Percentiles rank a stretch among this genome's conserved stretches.
Evolutionary conservation across 37 sponge, comb jelly and placozoan genomes (phyloP).

Genomic region (Petrosia ficiformis): DNA sequence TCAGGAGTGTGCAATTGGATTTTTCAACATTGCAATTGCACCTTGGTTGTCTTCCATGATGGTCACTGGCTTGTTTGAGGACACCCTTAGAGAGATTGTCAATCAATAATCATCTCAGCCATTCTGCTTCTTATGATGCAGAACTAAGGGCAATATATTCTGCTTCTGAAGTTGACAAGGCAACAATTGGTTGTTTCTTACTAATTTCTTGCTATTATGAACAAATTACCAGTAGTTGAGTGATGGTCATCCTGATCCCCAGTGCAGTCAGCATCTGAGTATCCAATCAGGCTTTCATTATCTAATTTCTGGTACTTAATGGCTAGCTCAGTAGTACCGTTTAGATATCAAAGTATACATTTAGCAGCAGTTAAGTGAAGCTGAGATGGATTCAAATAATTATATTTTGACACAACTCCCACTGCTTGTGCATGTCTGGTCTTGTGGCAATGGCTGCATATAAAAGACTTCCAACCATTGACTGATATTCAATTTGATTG

Average conservation of each 20-base stretch:
- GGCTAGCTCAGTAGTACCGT: too few relatives aligned
- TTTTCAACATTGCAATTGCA: slow-evolving; percentile 42
- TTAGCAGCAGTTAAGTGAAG: too few relatives aligned
- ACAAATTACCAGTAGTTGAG: slow-evolving; percentile 54
- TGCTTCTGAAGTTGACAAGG: too few relatives aligned
- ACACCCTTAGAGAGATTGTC: slow-evolving; percentile 1
- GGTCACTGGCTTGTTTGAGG: not conserved
- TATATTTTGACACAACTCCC: slow-evolving; percentile 33
- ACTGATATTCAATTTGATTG: slow-evolving; percentile 23
- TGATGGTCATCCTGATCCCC: too few relatives aligned
- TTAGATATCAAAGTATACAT: too few relatives aligned
- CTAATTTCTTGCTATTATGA: slow-evolving; percentile 28
- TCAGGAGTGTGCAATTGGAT: slow-evolving; percentile 19
- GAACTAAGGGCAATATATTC: slow-evolving; percentile 17
- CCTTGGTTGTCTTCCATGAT: slow-evolving; percentile 56
- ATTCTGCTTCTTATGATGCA: slow-evolving; percentile 36
- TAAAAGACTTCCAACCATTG: too few relatives aligned
- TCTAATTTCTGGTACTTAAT: too few relatives aligned
- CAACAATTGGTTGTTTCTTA: too few relatives aligned
- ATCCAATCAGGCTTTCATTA: too few relatives aligned
- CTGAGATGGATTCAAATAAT: slow-evolving; percentile 3
- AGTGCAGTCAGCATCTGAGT: slow-evolving; percentile 60
- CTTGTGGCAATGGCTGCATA: too few relatives aligned
- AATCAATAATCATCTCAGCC: slow-evolving; percentile 22
- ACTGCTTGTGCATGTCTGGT: slow-evolving; percentile 41